Conservation (phyloP, 1,140 invertebrate genomes). For the Nasonia longicornis region DNA sequence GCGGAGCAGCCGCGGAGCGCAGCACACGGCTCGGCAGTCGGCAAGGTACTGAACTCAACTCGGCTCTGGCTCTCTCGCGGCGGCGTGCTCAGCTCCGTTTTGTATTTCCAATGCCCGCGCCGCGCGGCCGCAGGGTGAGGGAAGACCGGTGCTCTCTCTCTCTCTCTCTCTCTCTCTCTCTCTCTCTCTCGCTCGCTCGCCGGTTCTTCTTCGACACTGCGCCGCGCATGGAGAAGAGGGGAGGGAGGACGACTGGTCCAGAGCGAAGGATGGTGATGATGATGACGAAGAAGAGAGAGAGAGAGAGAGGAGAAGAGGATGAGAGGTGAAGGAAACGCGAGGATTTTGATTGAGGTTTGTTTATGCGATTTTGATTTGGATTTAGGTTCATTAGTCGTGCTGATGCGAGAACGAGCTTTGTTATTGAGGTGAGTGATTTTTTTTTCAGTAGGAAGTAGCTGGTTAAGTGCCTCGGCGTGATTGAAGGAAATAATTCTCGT, state of each 20-base stretch:
- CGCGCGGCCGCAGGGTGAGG: background rate
- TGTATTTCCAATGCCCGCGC: constrained; percentile 2
- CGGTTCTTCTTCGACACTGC: background rate
- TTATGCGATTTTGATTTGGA: constrained; percentile 38
- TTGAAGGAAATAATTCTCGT: no score
- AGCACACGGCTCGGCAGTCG: constrained; percentile 36
- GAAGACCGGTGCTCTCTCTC: background rate
- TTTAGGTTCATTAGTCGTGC: constrained; percentile 20
- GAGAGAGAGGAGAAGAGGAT: background rate
- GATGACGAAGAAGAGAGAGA: background rate
- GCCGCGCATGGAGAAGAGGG: background rate
- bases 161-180: constrained; percentile 14
- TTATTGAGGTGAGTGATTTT: background rate
- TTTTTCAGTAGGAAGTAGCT: background rate
- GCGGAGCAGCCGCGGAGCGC: background rate
- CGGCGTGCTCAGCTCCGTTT: background rate
- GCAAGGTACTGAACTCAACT: constrained; percentile 18
- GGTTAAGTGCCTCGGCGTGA: no score
- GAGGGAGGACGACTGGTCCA: constrained; percentile 10
- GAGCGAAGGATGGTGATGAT: constrained; percentile 12
- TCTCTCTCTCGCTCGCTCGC: background rate
- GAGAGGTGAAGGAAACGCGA: background rate
- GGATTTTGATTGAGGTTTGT: constrained; percentile 2
- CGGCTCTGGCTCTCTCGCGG: background rate
- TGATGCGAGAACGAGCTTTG: no score